These are phyloP conservation scores for Acrobeloides nanus DNA, from an alignment of 2,888 invertebrate species.

Conservation along the genomic window DNA sequence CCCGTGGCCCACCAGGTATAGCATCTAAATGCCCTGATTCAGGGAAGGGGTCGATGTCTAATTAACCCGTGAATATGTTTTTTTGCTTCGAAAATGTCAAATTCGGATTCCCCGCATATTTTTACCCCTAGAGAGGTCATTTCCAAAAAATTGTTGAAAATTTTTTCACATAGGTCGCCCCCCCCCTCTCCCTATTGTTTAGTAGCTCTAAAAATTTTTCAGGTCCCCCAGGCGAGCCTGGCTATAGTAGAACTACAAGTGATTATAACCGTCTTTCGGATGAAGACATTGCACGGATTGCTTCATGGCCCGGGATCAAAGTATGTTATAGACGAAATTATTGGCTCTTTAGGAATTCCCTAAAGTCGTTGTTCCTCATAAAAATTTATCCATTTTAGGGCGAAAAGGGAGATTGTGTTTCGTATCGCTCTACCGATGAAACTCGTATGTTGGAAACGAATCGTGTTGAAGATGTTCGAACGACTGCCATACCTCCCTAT, in stretches of 20 bases:
- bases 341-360: background rate
- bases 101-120: too few species aligned
- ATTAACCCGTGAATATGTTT: too few species aligned
- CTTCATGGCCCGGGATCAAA: slow-evolving; percentile 47
- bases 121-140: too few species aligned
- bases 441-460: slow-evolving; percentile 7
- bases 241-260: slow-evolving; percentile 20
- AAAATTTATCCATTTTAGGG: slow-evolving; percentile 18
- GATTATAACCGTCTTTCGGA: slow-evolving; percentile 37
- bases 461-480: background rate
- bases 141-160: too few species aligned
- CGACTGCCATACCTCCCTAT: slow-evolving; percentile 27
- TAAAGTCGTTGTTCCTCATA: background rate
- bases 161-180: too few species aligned
- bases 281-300: slow-evolving; percentile 42
- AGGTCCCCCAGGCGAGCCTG: slow-evolving; percentile 25
- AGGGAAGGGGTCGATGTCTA: too few species aligned
- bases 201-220: slow-evolving; percentile 5
- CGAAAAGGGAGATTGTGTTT: slow-evolving; percentile 27
- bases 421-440: slow-evolving; percentile 5
- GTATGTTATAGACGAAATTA: slow-evolving; percentile 22
- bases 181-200: too few species aligned
- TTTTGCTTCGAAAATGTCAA: too few species aligned
- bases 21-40: background rate
- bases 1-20: slow-evolving; percentile 29